Percentiles rank a stretch among this genome's conserved stretches.
phyloP scores from a whole-genome alignment of 1,140 invertebrate species.

The Medauroidea extradentata region DNA sequence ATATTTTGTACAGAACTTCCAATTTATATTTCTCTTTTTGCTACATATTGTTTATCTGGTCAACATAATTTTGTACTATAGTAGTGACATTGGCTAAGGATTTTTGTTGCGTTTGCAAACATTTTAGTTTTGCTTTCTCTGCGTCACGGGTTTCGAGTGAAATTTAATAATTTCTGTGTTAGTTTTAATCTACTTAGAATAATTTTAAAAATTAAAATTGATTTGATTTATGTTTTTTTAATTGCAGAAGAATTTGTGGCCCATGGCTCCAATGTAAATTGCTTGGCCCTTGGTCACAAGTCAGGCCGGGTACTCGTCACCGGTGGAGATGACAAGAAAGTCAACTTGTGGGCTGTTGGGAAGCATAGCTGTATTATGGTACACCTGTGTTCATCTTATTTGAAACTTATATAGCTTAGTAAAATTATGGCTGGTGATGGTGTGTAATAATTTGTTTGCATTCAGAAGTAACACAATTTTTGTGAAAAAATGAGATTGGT shows the following conservation, averaged over 20 bases:
- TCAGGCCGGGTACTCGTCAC: slow-evolving; percentile 90
- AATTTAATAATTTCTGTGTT: not conserved
- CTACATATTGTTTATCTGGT: no score
- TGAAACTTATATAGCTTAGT: not conserved
- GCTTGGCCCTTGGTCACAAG: slow-evolving; percentile 84
- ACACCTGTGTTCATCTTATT: slow-evolving; percentile 30
- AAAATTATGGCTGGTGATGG: not conserved
- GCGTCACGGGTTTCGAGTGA: no score
- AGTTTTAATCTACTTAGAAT: not conserved
- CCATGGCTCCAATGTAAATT: slow-evolving; percentile 85
- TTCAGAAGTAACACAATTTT: no score
- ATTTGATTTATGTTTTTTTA: slow-evolving; percentile 26
- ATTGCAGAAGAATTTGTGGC: slow-evolving; percentile 84
- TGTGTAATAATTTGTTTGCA: no score
- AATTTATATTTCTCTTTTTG: no score
- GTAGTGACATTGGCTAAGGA: no score
- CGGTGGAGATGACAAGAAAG: slow-evolving; percentile 95
- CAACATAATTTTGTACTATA: no score
- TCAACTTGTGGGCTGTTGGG: slow-evolving; percentile 95
- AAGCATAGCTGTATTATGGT: slow-evolving; percentile 95
- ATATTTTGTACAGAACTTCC: no score
- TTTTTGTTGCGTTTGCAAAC: no score
- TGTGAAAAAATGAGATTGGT: no score
- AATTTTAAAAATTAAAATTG: not conserved
- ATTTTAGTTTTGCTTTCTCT: no score